Evolutionary conservation across 2,888 invertebrate species (phyloP), one percentile per base, ranked within the genome.

Genomic region (Ochropacha duplaris): DNA sequence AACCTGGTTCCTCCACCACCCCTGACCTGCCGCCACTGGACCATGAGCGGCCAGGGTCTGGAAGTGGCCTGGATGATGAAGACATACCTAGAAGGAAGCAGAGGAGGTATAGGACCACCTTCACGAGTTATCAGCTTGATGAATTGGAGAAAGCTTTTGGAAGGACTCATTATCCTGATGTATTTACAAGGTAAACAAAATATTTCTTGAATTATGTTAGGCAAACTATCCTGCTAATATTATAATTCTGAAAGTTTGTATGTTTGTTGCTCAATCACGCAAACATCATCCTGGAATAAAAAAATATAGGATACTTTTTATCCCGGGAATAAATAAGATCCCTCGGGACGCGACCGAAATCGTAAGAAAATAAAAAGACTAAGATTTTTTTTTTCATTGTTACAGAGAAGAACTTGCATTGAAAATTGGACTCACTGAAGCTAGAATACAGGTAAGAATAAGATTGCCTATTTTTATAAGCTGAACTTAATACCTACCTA

Each of bases 161-260:
- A n/a, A 95, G 98, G 81, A 99, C 99, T 8, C 99, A 99, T 88
- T 99, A 99, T 87, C 99, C 99, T 50, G 99, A 99, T 88, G 99
- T 99, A 6, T 99, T 99, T 91, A 99, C 99, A 36, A 96, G 98
- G 98, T 97, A 81, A 87, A 89, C 65, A 5, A 6, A 6, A 36
- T 54, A 54, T 52, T 24, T 50, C 2, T 24, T 50, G 22, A n/a
- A n/a, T n/a, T n/a, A 31, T 31, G 11, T 31, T 31, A 31, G 9
- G 9, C 11, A 11, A 31, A 9, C 11, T 8, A 31, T 31, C 1
- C 31, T 31, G 31, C 6, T 9, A 9, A 11, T n/a, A n/a, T n/a
- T n/a, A n/a, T n/a, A n/a, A n/a, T n/a, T n/a, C n/a, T n/a, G n/a
- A n/a, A n/a, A n/a, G n/a, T n/a, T n/a, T n/a, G n/a, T n/a, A n/a